Percentiles rank a stretch among this genome's conserved stretches.
phyloP scores from a whole-genome alignment of 2,113 vertebrate species.

The Fulica atra region DNA sequence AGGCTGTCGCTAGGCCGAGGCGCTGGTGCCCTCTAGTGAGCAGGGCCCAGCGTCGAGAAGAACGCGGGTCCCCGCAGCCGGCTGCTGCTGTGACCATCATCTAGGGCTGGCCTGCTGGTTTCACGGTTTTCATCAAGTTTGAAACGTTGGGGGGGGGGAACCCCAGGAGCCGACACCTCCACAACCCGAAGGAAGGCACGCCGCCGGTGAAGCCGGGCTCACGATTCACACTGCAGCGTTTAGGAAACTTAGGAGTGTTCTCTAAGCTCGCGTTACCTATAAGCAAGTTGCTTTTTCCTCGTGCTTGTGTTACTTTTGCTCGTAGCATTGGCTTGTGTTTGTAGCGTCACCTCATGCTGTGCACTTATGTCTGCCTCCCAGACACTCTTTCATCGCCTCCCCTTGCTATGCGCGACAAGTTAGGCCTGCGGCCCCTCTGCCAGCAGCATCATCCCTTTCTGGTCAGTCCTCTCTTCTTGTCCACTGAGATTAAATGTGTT shows the following conservation, averaged over 20 bases:
- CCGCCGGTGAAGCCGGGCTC: not conserved
- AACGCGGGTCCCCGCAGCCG: accelerated
- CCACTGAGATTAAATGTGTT: not conserved
- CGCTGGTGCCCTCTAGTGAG: constrained; percentile 65
- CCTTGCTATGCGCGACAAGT: not conserved
- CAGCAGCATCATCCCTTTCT: accelerated
- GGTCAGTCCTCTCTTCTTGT: not conserved
- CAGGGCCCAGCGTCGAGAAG: not conserved
- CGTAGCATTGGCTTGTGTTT: not conserved
- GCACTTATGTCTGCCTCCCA: not conserved
- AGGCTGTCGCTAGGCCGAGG: not conserved
- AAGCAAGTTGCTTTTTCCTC: not conserved
- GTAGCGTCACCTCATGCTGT: accelerated
- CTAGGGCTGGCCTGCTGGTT: not conserved
- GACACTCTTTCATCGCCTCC: not conserved
- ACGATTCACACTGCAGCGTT: not conserved
- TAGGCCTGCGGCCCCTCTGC: accelerated
- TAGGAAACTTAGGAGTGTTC: not conserved
- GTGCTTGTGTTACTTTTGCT: not conserved
- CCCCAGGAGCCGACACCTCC: not conserved
- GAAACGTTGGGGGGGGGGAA: not conserved
- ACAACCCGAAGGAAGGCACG: not conserved
- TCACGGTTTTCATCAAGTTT: not conserved
- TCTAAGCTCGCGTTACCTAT: not conserved
- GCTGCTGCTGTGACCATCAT: not conserved